Evolutionary conservation across 2,888 invertebrate genomes (phyloP), one percentile per base, ranked within the genome.

Genomic region (Tetranychus truncatus): DNA sequence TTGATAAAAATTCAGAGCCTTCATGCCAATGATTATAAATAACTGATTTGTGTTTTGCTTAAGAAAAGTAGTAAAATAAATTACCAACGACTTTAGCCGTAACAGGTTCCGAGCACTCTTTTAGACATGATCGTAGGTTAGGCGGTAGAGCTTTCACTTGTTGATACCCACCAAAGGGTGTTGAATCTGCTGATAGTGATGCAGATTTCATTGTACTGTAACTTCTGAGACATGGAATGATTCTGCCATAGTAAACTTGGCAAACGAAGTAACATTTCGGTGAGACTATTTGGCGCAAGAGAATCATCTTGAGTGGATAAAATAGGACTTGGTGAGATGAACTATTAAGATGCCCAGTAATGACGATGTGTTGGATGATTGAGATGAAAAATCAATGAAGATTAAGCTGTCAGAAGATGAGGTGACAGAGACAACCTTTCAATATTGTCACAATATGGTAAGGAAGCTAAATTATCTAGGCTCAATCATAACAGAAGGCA

Each of bases 101-200:
- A 34, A 77, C 34, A 34, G 75, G 74, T 72, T 77, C 71, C 1
- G 86, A 83, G 45, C 91, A 87, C 84, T 92, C 92, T 76, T 88
- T 82, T 77, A 88, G 88, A 79, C 92, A 92, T 3, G 90, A 89
- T 75, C 75, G n/a, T 24, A 69, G 69, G 34, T 69, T 18, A 20
- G 69, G 69, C 15, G 55, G 6, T 55, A 3, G 9, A 55, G 55
- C 55, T 55, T 55, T 6, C 15, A 15, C 3, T 55, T 55, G 55
- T 7, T 55, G 55, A 3, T 55, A 1, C 9, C 3, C 1, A 55
- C 7, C 15, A 15, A 15, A 55, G 3, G 55, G 0, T 55, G 55
- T 8, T 8, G 55, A 34, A 34, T 34, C 34, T 24, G n/a, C 34
- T 24, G 24, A 24, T 55, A 6, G 2, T 55, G 55, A 9, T 55